Base-by-base conservation (phyloP, 2,888 invertebrate species). In the Macrophya annulata region DNA sequence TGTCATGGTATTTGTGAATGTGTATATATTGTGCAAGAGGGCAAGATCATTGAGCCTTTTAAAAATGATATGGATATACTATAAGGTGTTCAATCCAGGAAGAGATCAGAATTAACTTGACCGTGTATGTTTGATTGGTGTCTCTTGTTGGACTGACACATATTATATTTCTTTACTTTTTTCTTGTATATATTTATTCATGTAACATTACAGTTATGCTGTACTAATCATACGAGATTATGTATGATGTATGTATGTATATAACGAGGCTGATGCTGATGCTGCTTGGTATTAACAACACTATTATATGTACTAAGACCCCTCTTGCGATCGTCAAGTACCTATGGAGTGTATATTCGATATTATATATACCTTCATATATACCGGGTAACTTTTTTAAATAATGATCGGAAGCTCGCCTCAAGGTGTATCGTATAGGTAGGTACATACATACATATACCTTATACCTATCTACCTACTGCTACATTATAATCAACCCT, bases 331-430 rank as follows among this genome's bases (percentile, higher is more conserved):
- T 72, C 48, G 76, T 76, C 76, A 76, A 76, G 76, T 45, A 48
- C 15, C 37, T 40, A n/a, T n/a, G n/a, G n/a, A 15, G 21, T 25
- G 25, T 62, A 62, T 21, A 3, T 48, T 48, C 15, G 9, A 48
- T 48, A 48, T 48, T 48, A 12, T 48, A n/a, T 48, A 48, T 15
- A 37, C 37, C 72, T 15, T 4, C 12, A 55, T 37, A 51, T 31
- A n/a, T n/a, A n/a, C 25, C 51, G 15, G 10, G 37, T 31, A 31
- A 77, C 31, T 37, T n/a, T n/a, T 31, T 55, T 77, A 77, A 77
- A 55, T 77, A n/a, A 77, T 77, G 77, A 77, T 77, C 77, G 55
- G 77, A 77, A 55, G 77, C 37, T 17, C 17, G 77, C 77, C 55
- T 55, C 37, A 8, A n/a, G n/a, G 76, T 31, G 31, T 3, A 31